Base-by-base conservation (phyloP, 2,797 vertebrate genomes). In the Arnoldichthys spilopterus region DNA sequence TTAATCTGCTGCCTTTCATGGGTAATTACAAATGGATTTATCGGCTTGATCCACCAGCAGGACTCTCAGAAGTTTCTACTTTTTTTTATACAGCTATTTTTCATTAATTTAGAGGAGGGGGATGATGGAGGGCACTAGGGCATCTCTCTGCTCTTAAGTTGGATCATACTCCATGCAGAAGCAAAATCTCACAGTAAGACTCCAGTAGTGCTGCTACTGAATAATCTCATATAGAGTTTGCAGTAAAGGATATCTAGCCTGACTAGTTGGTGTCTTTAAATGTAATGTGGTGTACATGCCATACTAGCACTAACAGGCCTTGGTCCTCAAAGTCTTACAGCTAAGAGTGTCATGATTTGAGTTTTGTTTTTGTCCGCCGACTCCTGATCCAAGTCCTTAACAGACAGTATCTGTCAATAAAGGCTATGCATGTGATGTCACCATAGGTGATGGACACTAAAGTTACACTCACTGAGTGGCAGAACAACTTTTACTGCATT, bases 1-100 rank as follows among this genome's bases (percentile, higher is more conserved):
- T 66, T 75, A 66, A 75, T 75, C 59, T 66, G 66, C 47, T 61
- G 47, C 47, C 34, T 75, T 78, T 78, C 76, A 78, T 58, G 56
- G 72, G 40, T 74, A 70, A 74, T 74, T 73, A 69, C 75, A 37
- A 62, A 74, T 66, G 77, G 51, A 71, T 82, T 78, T 71, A 70
- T 30, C 12, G 13, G 45, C 70, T 26, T 70, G 58, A 66, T 78
- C 30, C 34, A 62, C 63, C 66, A 74, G 34, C 63, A 82, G 15
- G 37, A 59, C 43, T 61, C 56, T 66, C 59, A 51, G 43, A 74
- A 74, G 56, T 20, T 54, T 62, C 32, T 26, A 16, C 67, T 63
- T 54, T 71, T n/a, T n/a, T 51, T 47, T 18, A 54, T 18, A 20
- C 22, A 51, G 66, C 43, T n/a, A 26, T 67, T 54, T 47, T 54